These are phyloP conservation scores for Noctua janthina DNA, from an alignment of 2,888 invertebrate species.

Conservation along the genomic window DNA sequence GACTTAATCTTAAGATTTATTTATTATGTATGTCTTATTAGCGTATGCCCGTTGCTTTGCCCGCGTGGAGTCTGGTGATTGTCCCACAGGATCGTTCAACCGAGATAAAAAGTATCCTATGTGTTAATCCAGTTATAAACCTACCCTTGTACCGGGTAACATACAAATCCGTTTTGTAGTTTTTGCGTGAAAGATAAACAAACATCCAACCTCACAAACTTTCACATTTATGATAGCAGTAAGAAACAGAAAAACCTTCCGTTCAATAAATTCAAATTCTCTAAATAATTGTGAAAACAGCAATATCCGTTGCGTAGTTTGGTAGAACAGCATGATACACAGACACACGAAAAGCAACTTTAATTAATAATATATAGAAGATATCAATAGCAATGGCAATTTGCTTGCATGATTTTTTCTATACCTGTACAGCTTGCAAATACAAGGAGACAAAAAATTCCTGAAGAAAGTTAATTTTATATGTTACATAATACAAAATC, in stretches of 20 bases:
- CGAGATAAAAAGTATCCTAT: too few relatives aligned
- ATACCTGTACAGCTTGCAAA: too few relatives aligned
- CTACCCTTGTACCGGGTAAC: neutral
- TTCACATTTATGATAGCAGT: neutral
- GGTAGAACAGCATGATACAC: too few relatives aligned
- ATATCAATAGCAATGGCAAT: neutral
- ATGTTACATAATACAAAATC: too few relatives aligned
- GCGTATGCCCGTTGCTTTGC: neutral
- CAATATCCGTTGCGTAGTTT: too few relatives aligned
- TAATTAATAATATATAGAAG: neutral
- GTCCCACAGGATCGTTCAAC: too few relatives aligned
- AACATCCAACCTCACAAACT: neutral
- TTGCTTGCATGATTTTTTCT: neutral
- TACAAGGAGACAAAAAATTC: too few relatives aligned
- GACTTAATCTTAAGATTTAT: neutral
- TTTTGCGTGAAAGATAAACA: neutral
- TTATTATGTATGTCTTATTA: neutral
- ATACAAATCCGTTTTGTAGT: neutral
- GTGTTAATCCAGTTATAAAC: neutral
- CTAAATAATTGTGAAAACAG: too few relatives aligned
- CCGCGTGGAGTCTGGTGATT: too few relatives aligned
- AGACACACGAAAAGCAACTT: too few relatives aligned
- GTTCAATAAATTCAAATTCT: too few relatives aligned
- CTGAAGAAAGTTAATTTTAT: too few relatives aligned
- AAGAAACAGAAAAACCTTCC: neutral